Base-by-base conservation (phyloP, 2,797 vertebrate genomes). In the Pipistrellus pygmaeus region DNA sequence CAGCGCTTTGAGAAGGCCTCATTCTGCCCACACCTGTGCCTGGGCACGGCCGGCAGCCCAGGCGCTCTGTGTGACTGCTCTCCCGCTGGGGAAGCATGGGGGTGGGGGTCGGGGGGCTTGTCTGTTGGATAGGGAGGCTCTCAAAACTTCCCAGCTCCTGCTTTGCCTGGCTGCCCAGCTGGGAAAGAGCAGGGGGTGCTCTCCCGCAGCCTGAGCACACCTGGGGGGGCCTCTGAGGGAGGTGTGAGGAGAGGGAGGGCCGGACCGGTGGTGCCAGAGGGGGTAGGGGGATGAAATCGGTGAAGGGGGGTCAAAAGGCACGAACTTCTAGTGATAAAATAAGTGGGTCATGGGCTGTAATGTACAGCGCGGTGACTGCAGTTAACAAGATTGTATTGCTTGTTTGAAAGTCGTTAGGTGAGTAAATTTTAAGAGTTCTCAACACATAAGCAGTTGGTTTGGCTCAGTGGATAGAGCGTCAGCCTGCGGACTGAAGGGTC, bases 161-260 rank as follows among this genome's bases (percentile, higher is more conserved):
- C 35, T 91, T 76, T 76, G 44, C 25, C 25, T 55, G 69, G 48
- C 82, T 86, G 86, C 85, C 64, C 44, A 48, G 48, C 27, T 2
- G 17, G 30, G 55, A 77, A 55, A n/a, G 48, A 27, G 27, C 25
- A 9, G 11, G 11, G 21, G 6, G 27, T 69, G 17, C 85, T 87
- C 7, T 72, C 32, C 27, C 25, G 2, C 2, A 53, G 46, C 57
- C 21, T 25, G 38, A 85, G 35, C 35, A 55, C 30, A 69, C 0
- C 35, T 0, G 44, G 17, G 44, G 41, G 35, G 85, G 48, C 66
- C 18, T 21, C 51, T 38, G 27, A 27, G 44, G 11, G 64, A 85
- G 62, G 9, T 13, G 27, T 15, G 46, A 46, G 30, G 18, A 21
- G 9, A 27, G 69, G 73, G 30, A 75, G 27, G 69, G 13, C 1